Base-by-base conservation (phyloP, 2,797 vertebrate species). In the Mionectes olivaceus region DNA sequence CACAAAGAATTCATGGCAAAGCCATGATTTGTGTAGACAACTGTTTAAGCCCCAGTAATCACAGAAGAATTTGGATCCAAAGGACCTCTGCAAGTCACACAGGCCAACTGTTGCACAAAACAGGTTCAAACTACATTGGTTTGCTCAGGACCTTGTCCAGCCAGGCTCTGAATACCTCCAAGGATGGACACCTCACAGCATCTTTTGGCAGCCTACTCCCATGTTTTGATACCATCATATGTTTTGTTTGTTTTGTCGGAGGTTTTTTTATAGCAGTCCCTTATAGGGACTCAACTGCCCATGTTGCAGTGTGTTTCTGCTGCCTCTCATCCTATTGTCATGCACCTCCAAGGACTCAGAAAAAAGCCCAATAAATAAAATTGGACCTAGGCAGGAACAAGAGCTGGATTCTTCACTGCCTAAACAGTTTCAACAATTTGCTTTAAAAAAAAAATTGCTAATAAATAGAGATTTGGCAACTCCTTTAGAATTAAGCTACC, bases 121-220 rank as follows among this genome's bases (percentile, higher is more conserved):
- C 9, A 52, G n/a, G 32, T 74, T 86, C 28, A 83, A 16, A 65
- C 46, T 41, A 28, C 13, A 68, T 37, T 11, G 39, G 8, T 15
- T 70, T 67, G 47, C 52, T 61, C 28, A 83, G 53, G 24, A 52
- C 53, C 17, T 39, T 35, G 14, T 75, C 32, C 32, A 27, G 16
- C 25, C 0, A 0, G 28, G 13, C 50, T 65, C 37, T 57, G 56
- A 69, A 44, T n/a, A 32, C 19, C 43, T 68, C 55, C 55, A 52
- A 41, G 30, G 30, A 57, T 28, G 89, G 63, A 57, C 30, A 35
- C 10, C 10, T 13, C 43, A 44, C 32, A 27, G 33, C 47, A 22
- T 59, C 44, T 69, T 57, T 46, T 63, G 37, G 43, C 41, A 65
- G 30, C 28, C 30, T n/a, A 10, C 52, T 82, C 32, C 25, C 64